Percentiles rank a stretch among this genome's conserved stretches.
phyloP scores from a whole-genome alignment of 2,888 invertebrate species.

The Mayetiola destructor region DNA sequence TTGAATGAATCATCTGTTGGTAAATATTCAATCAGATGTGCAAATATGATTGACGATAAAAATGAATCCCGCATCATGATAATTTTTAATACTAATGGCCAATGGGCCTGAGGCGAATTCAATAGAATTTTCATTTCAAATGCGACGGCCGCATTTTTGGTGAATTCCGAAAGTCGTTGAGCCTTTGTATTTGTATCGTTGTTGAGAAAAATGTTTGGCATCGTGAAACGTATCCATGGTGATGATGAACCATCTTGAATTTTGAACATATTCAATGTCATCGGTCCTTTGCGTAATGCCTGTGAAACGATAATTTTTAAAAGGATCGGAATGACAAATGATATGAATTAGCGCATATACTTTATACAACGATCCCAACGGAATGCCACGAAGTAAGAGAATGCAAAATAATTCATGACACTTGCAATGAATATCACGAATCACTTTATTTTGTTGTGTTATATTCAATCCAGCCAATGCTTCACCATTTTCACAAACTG shows the following conservation, averaged over 20 bases:
- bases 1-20: constrained; percentile 34
- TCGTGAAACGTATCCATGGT: constrained; percentile 56
- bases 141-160: constrained; percentile 46
- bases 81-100: constrained; percentile 59
- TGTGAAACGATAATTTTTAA: constrained; percentile 20
- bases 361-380: constrained; percentile 61
- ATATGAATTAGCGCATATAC: constrained; percentile 32
- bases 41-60: constrained; percentile 43
- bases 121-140: constrained; percentile 56
- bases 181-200: constrained; percentile 34
- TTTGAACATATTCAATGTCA: constrained; percentile 41
- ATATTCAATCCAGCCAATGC: constrained; percentile 42
- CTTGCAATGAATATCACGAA: constrained; percentile 70
- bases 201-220: constrained; percentile 44
- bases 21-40: constrained; percentile 39
- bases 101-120: constrained; percentile 64
- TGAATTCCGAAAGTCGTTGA: constrained; percentile 38
- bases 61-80: constrained; percentile 56
- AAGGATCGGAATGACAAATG: not conserved
- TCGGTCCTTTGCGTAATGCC: constrained; percentile 43
- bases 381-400: constrained; percentile 56
- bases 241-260: constrained; percentile 41
- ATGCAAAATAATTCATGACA: constrained; percentile 65
- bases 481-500: constrained; percentile 48
- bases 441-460: constrained; percentile 47